These are phyloP conservation scores for Bruchidius siliquastri DNA, from an alignment of 2,888 invertebrate genomes.

Conservation along the genomic window DNA sequence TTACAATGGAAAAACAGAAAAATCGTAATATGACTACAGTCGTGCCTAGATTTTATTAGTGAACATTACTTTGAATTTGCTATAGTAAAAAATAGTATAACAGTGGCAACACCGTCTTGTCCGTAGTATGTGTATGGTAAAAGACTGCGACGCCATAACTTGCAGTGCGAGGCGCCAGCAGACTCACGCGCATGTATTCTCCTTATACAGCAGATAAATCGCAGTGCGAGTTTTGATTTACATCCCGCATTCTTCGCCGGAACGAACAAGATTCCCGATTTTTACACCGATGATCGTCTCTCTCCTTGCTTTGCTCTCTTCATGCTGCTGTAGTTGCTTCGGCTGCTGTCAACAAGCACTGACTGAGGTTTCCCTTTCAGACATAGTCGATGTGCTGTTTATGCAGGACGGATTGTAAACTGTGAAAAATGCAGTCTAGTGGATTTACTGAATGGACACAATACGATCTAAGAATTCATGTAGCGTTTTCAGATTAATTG, in stretches of 20 bases:
- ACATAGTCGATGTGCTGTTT: not conserved
- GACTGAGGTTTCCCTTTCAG: not conserved
- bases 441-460: too few species aligned
- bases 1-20: too few species aligned
- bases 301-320: not conserved
- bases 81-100: too few species aligned
- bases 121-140: not conserved
- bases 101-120: not conserved
- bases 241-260: slow-evolving; percentile 45
- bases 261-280: not conserved
- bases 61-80: too few species aligned
- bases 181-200: slow-evolving; percentile 23
- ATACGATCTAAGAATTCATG: too few species aligned
- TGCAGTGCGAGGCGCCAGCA: not conserved
- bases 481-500: too few species aligned
- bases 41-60: too few species aligned
- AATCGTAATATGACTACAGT: too few species aligned
- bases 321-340: not conserved
- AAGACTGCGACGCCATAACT: not conserved
- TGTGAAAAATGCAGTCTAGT: too few species aligned
- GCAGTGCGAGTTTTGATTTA: slow-evolving; percentile 47
- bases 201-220: slow-evolving; percentile 47
- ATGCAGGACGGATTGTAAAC: not conserved
- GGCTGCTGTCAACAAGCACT: not conserved
- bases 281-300: not conserved